Percentiles rank a stretch among this genome's conserved stretches.
phyloP scores from a whole-genome alignment of 2,797 vertebrate species.

The Rhodeus uyekii region DNA sequence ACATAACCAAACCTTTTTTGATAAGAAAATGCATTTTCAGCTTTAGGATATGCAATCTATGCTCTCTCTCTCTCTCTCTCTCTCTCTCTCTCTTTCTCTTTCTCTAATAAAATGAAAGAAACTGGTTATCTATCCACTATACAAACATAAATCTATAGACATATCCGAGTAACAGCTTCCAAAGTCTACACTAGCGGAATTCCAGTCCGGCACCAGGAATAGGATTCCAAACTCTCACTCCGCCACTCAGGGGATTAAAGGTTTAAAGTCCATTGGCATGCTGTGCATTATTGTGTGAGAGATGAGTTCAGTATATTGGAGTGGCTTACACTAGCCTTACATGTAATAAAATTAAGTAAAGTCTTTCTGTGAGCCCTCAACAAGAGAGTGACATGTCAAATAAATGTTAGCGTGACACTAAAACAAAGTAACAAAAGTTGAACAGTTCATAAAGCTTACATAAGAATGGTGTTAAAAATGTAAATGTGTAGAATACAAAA shows the following conservation, averaged over 20 bases:
- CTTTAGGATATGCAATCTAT: slow-evolving; percentile 10
- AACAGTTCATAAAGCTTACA: slow-evolving; percentile 6
- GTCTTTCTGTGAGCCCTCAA: neutral
- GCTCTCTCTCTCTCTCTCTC: too few species aligned
- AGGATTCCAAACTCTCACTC: slow-evolving; percentile 30
- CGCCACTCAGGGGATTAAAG: slow-evolving; percentile 46
- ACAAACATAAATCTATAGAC: slow-evolving; percentile 17
- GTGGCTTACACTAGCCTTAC: slow-evolving; percentile 39
- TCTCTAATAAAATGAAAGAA: slow-evolving; percentile 9
- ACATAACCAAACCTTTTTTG: slow-evolving; percentile 6
- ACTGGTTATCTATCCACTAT: neutral
- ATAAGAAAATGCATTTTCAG: slow-evolving; percentile 3
- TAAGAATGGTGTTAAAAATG: neutral
- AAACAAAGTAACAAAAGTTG: neutral
- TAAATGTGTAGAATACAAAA: slow-evolving; percentile 10
- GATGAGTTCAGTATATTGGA: slow-evolving; percentile 45
- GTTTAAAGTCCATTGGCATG: slow-evolving; percentile 53
- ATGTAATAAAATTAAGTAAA: slow-evolving; percentile 39
- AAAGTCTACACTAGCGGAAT: slow-evolving; percentile 24
- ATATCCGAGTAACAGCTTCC: slow-evolving; percentile 22
- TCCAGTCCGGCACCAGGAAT: slow-evolving; percentile 24
- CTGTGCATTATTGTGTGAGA: slow-evolving; percentile 50
- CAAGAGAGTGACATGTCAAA: slow-evolving; percentile 26
- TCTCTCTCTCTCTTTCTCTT: too few species aligned
- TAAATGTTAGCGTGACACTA: slow-evolving; percentile 12